Evolutionary conservation across 2,797 vertebrate species (phyloP).

Genomic region (Danionella dracula): DNA sequence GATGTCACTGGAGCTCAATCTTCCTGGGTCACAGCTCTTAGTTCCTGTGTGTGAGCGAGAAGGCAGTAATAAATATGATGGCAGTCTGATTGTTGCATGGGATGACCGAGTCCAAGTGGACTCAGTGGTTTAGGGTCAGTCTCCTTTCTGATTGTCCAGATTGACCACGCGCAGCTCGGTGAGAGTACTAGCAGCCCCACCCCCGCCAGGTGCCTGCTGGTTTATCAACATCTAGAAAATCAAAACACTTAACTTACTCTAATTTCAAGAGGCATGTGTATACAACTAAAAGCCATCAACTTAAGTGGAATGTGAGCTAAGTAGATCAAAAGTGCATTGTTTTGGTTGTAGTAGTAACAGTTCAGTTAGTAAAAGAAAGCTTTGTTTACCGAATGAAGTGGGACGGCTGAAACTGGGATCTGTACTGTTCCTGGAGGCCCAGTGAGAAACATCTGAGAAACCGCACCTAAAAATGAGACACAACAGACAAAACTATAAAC

Average conservation of each 20-base stretch:
- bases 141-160: constrained; percentile 84
- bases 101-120: constrained; percentile 2
- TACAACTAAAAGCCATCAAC: no score
- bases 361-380: neutral
- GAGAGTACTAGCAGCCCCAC: constrained; percentile 72
- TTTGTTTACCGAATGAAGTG: constrained; percentile 81
- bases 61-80: constrained; percentile 45
- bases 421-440: constrained; percentile 83
- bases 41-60: constrained; percentile 9
- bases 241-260: no score
- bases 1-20: neutral
- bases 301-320: no score
- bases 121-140: constrained; percentile 62
- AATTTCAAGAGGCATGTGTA: no score
- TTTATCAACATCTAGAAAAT: constrained; percentile 82
- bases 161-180: constrained; percentile 92
- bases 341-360: no score
- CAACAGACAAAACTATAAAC: neutral
- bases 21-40: neutral
- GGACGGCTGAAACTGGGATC: constrained; percentile 89
- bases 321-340: no score
- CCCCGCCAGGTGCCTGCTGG: constrained; percentile 72
- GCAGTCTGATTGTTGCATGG: constrained; percentile 32
- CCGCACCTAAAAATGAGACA: constrained; percentile 39
- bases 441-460: constrained; percentile 88